Evolutionary conservation across 1,140 invertebrate genomes (phyloP), one percentile per base, ranked within the genome.

Genomic region (Bombus superbus): DNA sequence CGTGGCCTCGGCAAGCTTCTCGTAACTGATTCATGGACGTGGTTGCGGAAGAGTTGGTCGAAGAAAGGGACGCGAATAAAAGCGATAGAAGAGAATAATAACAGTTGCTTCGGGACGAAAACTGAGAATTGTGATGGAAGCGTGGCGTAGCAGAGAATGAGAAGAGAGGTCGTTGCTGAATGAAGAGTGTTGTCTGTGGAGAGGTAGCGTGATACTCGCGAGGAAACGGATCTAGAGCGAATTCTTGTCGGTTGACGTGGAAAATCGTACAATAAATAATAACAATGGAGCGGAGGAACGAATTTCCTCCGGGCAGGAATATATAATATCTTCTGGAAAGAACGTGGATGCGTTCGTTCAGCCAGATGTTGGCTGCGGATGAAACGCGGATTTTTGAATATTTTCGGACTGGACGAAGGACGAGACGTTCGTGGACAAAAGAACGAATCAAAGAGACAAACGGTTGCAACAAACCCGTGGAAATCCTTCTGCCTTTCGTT

Each of bases 41-140:
- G 32, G 35, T 15, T 18, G 5, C 13, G 11, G 10, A 22, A 28
- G 77, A 68, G 68, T 53, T 28, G 77, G 42, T 28, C 15, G 28
- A 38, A 59, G 64, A 13, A 10, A 5, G 11, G 0, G n/a, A 25
- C 71, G 5, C 8, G 81, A 32, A 40, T 38, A 38, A 53, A 83
- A 64, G 72, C 59, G 72, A 75, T 57, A 83, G 72, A 64, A 75
- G 35, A 40, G 62, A 76, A 76, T 75, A 47, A 44, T 74, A 83
- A 68, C 18, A 32, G 73, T 35, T 53, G 59, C 18, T 83, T 64
- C 28, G 32, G 59, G 32, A n/a, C 47, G 35, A 59, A 42, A 82
- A 38, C 2, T 42, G 8, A 40, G 71, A 64, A n/a, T 22, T 11
- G 59, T 28, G 44, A 44, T 25, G 11, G 69, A 73, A 11, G 25